Percentiles rank a stretch among this genome's conserved stretches.
These are phyloP conservation scores for Xanthorhoe designata DNA, from an alignment of 2,888 invertebrate genomes.

Conservation along the genomic window DNA sequence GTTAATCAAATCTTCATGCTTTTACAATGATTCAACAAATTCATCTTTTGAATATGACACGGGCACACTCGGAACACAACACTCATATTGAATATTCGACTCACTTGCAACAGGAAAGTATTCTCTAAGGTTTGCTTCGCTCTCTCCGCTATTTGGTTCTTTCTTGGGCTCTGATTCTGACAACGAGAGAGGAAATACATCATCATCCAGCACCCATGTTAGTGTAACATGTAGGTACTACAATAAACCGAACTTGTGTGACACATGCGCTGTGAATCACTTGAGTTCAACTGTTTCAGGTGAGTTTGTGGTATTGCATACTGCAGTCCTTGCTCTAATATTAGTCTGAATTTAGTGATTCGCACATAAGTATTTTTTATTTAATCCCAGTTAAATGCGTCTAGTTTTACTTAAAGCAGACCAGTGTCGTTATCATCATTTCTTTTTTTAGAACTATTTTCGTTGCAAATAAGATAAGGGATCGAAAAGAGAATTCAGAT, in stretches of 20 bases:
- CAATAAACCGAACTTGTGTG: conserved; percentile 15
- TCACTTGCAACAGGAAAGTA: conserved; percentile 84
- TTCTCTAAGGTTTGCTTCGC: conserved; percentile 83
- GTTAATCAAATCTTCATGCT: not conserved
- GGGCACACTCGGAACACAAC: conserved; percentile 47
- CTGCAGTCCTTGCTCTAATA: conserved; percentile 1
- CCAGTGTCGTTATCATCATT: not conserved
- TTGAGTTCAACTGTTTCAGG: not conserved
- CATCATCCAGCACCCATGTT: conserved; percentile 27
- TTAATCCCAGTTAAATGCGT: not conserved
- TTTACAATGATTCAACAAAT: not conserved
- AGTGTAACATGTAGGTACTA: not conserved
- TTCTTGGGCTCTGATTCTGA: conserved; percentile 83
- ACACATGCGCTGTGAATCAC: conserved; percentile 4
- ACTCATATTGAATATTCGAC: conserved; percentile 61
- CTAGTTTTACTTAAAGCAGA: not conserved
- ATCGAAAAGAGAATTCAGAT: conserved; percentile 6
- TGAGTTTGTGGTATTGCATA: not conserved
- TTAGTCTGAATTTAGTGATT: conserved; percentile 2
- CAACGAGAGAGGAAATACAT: conserved; percentile 75
- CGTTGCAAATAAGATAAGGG: not conserved
- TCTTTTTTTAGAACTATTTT: not conserved
- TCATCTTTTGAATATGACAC: conserved; percentile 59
- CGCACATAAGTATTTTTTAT: not conserved
- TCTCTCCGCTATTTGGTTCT: conserved; percentile 83